Evolutionary conservation across 2,888 invertebrate species (phyloP), one percentile per base, ranked within the genome.

Genomic region (Branchellion lobata): DNA sequence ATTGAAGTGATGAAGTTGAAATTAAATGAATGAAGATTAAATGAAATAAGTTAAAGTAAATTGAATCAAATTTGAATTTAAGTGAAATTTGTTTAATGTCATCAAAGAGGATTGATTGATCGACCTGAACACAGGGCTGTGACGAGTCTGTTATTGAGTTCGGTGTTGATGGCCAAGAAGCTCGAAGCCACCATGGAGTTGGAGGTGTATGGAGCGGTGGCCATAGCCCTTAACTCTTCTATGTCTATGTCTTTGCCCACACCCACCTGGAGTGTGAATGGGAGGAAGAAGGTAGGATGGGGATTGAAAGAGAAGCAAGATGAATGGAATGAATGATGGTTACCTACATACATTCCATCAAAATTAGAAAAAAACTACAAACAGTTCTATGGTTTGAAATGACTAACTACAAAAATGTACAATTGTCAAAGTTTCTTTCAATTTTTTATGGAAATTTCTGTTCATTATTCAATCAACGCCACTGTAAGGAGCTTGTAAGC

Each of bases 151-250:
- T 80, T 61, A 33, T 27, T 76, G 47, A 81, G 47, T 24, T 78
- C 68, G 8, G 2, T 27, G 11, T 68, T 40, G 33, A 82, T 80
- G 2, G 78, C 75, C 8, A 69, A 65, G 74, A 78, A 82, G 79
- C 47, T 71, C 29, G 47, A 29, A 11, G 80, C 74, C 11, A 57
- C 57, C 29, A 82, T 53, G 24, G 80, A 82, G 81, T 81, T 85
- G 81, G 33, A 83, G 79, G 29, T 79, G 36, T 61, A 80, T 27
- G 85, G 85, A 82, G 71, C 76, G 11, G 82, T 82, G 40, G 85
- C 85, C 21, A 85, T 85, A 27, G 81, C 83, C 79, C 83, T 82
- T 68, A 86, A 78, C 78, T 86, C 86, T 11, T 81, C 81, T 2
- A 83, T 82, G 72, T 84, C 82, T 61, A 78, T 40, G 2, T 72